Percentiles rank a stretch among this genome's conserved stretches.
Conservation (phyloP, 2,888 invertebrate species). For the Timema podura region DNA sequence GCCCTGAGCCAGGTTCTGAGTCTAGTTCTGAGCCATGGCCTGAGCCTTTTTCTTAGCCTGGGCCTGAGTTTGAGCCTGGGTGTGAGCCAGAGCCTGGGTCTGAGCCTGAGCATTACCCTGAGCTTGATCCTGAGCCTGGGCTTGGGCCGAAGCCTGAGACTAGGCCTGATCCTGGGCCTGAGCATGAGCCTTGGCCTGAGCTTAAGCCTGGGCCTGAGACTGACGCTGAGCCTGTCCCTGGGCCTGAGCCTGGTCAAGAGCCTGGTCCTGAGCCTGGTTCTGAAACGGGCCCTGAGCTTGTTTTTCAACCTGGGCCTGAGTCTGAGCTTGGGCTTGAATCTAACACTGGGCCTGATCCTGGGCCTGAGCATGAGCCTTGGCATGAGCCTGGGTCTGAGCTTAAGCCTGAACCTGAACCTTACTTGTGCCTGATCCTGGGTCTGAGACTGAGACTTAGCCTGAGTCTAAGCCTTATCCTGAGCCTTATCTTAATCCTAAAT, state of each 20-base stretch:
- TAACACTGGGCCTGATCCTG: constrained; percentile 15
- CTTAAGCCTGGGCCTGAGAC: constrained; percentile 15
- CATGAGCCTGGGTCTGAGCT: constrained; percentile 17
- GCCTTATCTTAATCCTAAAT: too few species aligned
- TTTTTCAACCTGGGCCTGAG: neutral
- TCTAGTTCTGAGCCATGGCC: constrained; percentile 12
- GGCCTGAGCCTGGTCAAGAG: neutral
- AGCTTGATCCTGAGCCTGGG: constrained; percentile 5
- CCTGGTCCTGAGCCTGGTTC: neutral
- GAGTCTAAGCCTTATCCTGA: too few species aligned
- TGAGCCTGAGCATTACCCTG: constrained; percentile 2
- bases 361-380: constrained; percentile 16
- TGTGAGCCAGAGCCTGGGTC: too few species aligned
- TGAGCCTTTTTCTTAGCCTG: too few species aligned
- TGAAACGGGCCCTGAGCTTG: neutral
- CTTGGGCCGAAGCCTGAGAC: neutral
- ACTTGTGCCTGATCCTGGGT: constrained; percentile 10
- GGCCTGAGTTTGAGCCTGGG: too few species aligned
- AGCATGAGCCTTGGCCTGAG: constrained; percentile 18
- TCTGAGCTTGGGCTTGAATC: constrained; percentile 11
- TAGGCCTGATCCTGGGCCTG: constrained; percentile 15
- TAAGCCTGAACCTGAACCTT: constrained; percentile 2
- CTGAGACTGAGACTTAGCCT: constrained; percentile 4
- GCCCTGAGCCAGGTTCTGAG: neutral
- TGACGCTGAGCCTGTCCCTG: neutral